phyloP scores from a whole-genome alignment of 2,113 vertebrate species.

The Fukomys damarensis region DNA sequence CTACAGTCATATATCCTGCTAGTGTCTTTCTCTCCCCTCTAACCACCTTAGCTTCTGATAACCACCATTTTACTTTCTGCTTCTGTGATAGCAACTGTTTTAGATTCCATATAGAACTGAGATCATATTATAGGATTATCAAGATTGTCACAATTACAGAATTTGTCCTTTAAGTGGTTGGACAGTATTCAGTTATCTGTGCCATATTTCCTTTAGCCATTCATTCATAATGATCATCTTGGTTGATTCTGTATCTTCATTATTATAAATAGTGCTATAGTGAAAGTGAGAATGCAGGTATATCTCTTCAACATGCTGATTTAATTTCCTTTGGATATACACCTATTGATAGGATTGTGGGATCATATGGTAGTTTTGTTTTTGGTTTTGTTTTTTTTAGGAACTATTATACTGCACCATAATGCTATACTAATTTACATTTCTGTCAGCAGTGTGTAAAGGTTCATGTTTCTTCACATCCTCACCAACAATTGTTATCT shows the following conservation, averaged over 20 bases:
- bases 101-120: neutral
- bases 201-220: neutral
- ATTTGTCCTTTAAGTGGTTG: neutral
- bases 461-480: neutral
- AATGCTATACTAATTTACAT: neutral
- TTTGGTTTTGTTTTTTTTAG: neutral
- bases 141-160: neutral
- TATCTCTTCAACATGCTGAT: neutral
- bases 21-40: neutral
- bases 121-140: neutral
- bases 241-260: neutral
- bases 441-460: neutral
- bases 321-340: neutral
- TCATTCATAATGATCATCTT: neutral
- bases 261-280: neutral
- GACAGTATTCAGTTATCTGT: neutral
- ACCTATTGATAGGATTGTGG: neutral
- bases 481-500: neutral
- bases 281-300: neutral
- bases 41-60: neutral
- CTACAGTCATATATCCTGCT: neutral
- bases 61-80: neutral
- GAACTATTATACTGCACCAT: neutral
- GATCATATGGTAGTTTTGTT: neutral
- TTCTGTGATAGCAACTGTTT: neutral